Evolutionary conservation across 1,140 invertebrate species (phyloP).

Genomic region (Aphelinus atriplicis): DNA sequence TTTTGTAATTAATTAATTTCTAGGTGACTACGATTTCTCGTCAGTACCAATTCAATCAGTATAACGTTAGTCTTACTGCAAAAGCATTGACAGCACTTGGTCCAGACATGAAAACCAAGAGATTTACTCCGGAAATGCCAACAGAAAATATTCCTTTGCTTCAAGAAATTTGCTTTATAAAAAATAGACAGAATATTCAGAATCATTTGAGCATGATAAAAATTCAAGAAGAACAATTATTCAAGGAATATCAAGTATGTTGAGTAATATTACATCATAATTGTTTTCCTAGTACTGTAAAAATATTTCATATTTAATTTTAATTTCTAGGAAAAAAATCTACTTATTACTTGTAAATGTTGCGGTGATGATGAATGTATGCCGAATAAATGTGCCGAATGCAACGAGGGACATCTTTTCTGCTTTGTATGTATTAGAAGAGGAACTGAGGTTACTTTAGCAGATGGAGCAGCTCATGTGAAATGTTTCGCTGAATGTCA

Average conservation of each 20-base stretch:
- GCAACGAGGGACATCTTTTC: conserved; percentile 70
- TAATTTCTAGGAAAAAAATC: conserved; percentile 52
- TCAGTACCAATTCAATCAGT: conserved; percentile 39
- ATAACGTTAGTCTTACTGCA: conserved; percentile 52
- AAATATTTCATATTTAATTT: conserved; percentile 14
- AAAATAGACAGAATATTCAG: conserved; percentile 61
- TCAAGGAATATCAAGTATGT: conserved; percentile 50
- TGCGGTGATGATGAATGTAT: conserved; percentile 72
- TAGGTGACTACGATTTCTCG: conserved; percentile 43
- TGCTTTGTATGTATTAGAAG: conserved; percentile 69
- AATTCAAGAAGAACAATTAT: conserved; percentile 50
- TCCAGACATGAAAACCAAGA: conserved; percentile 45
- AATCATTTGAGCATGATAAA: conserved; percentile 55
- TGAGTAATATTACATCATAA: not conserved
- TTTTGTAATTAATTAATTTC: not conserved
- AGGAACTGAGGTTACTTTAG: conserved; percentile 66
- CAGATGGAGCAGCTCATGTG: conserved; percentile 67
- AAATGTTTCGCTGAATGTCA: conserved; percentile 66
- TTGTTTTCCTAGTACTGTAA: not conserved
- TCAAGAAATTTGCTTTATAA: conserved; percentile 65
- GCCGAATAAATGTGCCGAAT: conserved; percentile 68
- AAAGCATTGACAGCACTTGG: conserved; percentile 33
- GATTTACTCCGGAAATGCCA: conserved; percentile 35
- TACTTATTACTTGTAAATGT: conserved; percentile 66
- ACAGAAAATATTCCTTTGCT: conserved; percentile 58